Evolutionary conservation across 2,113 vertebrate genomes (phyloP), one percentile per base, ranked within the genome.

Genomic region (Synodontis membranacea): DNA sequence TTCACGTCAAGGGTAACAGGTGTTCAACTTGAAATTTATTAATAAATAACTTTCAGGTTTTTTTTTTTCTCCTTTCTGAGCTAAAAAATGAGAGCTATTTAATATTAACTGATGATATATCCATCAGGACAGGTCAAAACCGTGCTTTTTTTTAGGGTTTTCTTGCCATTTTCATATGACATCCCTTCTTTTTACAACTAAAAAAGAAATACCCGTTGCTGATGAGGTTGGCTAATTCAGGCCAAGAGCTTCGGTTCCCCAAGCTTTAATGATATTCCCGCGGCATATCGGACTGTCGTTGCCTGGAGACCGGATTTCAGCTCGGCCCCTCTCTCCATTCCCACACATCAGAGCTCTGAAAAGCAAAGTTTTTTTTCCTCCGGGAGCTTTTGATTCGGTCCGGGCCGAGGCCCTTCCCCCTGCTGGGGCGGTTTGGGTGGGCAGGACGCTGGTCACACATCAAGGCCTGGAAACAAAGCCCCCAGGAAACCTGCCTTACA

Each of bases 281-380:
- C 94, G 89, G 96, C 97, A 99, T 98, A 98, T 98, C 97, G 94
- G 78, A 95, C 96, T 94, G 92, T 79, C 95, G 98, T 99, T 99
- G 98, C 98, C 95, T 98, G 96, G 98, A 96, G 96, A 99, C 98
- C 93, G 96, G 97, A 97, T 98, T 99, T 99, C 95, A 99, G 96
- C 96, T 96, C 96, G 97, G 97, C 96, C 97, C 97, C 97, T 98
- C 96, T 96, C 96, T 97, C 97, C 97, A 99, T 99, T 99, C 98
- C 97, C 98, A 99, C 98, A 99, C 97, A 99, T 97, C 93, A 96
- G 96, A 95, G 89, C 95, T 96, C 96, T 98, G 96, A 98, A 98
- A 99, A 98, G 97, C 97, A 97, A 96, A 54, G 68, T 84, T 83
- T 84, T 97, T 96, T 97, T 95, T 95, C 94, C 95, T 97, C 96